Evolutionary conservation across 1,140 invertebrate genomes (phyloP).

Genomic region (Drosophila persimilis): DNA sequence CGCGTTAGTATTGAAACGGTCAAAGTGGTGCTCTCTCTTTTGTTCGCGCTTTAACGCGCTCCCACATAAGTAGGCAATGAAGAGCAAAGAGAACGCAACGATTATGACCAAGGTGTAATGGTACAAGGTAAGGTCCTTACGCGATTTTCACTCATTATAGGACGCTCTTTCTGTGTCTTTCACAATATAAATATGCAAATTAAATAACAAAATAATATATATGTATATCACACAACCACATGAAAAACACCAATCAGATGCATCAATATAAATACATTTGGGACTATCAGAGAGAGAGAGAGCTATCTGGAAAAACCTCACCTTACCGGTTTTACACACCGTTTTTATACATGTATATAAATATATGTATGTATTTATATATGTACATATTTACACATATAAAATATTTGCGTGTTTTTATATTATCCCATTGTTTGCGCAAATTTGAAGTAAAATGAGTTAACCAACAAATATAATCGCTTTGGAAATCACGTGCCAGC

Average conservation of each 20-base stretch:
- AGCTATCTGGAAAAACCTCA: too few relatives aligned
- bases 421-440: conserved; percentile 61
- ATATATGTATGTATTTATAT: too few relatives aligned
- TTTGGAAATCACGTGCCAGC: conserved; percentile 70
- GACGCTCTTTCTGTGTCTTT: too few relatives aligned
- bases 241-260: too few relatives aligned
- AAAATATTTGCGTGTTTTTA: conserved; percentile 8
- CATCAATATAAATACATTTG: too few relatives aligned
- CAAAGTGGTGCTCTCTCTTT: conserved; percentile 11
- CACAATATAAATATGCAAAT: too few relatives aligned
- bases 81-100: background rate
- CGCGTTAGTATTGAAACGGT: background rate
- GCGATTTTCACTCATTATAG: conserved; percentile 28
- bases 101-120: background rate
- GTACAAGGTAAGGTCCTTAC: background rate
- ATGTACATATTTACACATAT: background rate
- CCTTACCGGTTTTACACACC: too few relatives aligned
- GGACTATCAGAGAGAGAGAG: too few relatives aligned
- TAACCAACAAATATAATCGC: conserved; percentile 78
- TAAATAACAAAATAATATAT: too few relatives aligned
- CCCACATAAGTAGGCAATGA: conserved; percentile 56
- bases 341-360: too few relatives aligned
- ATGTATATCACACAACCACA: too few relatives aligned
- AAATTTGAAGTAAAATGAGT: conserved; percentile 80
- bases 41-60: conserved; percentile 55